Evolutionary conservation across 2,113 vertebrate genomes (phyloP).

Genomic region (Archocentrus centrarchus): DNA sequence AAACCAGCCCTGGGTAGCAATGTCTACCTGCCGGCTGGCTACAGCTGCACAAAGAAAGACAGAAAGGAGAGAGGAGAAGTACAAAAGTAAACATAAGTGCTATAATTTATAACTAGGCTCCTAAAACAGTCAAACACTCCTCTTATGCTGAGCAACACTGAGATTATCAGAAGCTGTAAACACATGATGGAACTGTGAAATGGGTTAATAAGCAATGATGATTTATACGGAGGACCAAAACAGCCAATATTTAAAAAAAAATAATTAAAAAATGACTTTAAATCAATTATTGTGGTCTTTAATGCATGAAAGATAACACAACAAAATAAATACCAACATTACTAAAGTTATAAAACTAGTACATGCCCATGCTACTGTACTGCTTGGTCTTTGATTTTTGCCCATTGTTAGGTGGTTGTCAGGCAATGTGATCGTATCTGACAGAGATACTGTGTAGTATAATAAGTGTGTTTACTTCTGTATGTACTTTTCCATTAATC

Average conservation of each 20-base stretch:
- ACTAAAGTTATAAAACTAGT: background rate
- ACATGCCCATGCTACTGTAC: background rate
- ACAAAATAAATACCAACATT: background rate
- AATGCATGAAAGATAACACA: background rate
- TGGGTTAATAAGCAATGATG: constrained; percentile 41
- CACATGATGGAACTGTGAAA: constrained; percentile 19
- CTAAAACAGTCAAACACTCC: constrained; percentile 1
- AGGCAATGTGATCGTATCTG: background rate
- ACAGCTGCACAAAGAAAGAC: constrained; percentile 81
- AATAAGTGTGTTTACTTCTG: background rate
- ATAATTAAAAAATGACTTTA: background rate
- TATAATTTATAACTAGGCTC: background rate
- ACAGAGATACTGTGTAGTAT: background rate
- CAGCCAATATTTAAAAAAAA: accelerated
- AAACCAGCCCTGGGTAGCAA: constrained; percentile 98
- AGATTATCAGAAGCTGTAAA: constrained; percentile 33
- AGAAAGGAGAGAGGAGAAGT: background rate
- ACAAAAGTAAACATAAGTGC: background rate
- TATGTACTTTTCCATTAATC: background rate
- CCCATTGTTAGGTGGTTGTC: background rate
- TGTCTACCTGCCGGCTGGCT: constrained; percentile 92
- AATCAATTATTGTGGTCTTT: background rate
- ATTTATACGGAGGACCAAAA: background rate
- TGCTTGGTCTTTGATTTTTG: background rate
- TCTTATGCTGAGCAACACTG: constrained; percentile 29